Conservation (phyloP, 2,797 vertebrate genomes). For the Coluber constrictor region DNA sequence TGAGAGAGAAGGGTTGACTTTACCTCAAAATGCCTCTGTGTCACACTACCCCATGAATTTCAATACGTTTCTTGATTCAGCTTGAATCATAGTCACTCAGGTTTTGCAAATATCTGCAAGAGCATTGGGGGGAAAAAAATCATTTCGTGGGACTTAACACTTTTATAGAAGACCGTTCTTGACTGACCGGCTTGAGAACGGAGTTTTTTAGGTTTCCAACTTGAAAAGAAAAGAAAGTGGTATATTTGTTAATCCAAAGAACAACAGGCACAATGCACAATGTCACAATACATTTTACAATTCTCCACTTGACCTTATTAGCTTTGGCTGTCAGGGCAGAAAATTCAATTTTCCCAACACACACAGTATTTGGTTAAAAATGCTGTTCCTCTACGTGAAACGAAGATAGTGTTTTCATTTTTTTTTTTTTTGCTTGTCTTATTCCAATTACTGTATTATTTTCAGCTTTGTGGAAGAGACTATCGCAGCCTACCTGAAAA, state of each 20-base stretch:
- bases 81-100: background rate
- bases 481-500: conserved; percentile 44
- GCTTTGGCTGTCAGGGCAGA: conserved; percentile 23
- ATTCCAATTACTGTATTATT: conserved; percentile 27
- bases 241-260: conserved; percentile 33
- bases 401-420: conserved; percentile 13
- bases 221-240: background rate
- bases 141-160: no score
- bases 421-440: conserved; percentile 9
- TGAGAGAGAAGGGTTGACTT: background rate
- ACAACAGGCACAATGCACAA: conserved; percentile 35
- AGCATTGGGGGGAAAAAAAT: no score
- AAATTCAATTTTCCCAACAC: conserved; percentile 47
- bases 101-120: background rate
- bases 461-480: conserved; percentile 1
- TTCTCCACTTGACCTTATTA: conserved; percentile 46
- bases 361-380: conserved; percentile 44
- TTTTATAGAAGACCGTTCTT: background rate
- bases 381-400: conserved; percentile 51
- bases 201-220: background rate
- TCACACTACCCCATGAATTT: background rate
- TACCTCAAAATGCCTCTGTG: background rate
- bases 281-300: conserved; percentile 45
- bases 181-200: background rate
- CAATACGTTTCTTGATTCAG: background rate